Conservation (phyloP, 2,888 invertebrate genomes). For the Caenorhabditis plicata region DNA sequence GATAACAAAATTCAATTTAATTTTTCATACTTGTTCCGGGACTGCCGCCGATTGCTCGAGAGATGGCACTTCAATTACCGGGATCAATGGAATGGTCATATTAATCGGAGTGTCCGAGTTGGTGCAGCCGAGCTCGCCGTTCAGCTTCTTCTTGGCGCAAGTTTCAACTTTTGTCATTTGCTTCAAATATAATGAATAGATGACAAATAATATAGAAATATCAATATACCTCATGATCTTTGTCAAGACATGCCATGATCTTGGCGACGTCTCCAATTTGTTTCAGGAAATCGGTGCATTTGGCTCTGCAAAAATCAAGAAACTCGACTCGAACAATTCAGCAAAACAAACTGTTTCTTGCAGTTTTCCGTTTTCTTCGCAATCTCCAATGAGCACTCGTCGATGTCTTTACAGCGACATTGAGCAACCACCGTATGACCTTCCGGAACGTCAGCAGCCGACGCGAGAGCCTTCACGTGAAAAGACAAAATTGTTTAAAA, state of each 20-base stretch:
- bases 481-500: background rate
- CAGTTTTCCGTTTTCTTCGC: conserved; percentile 46
- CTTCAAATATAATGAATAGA: too few relatives aligned
- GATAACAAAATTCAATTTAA: too few relatives aligned
- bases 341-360: conserved; percentile 43
- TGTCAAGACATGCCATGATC: conserved; percentile 56
- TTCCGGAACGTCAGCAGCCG: conserved; percentile 20
- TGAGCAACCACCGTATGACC: conserved; percentile 48
- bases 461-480: too few relatives aligned
- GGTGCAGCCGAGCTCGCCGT: conserved; percentile 55
- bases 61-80: conserved; percentile 52
- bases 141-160: conserved; percentile 57
- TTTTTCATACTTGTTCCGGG: conserved; percentile 15
- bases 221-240: conserved; percentile 48
- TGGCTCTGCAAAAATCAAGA: conserved; percentile 34
- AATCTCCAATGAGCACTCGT: conserved; percentile 47
- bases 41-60: conserved; percentile 28
- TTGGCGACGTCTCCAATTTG: conserved; percentile 58
- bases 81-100: conserved; percentile 61
- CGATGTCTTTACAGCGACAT: conserved; percentile 56
- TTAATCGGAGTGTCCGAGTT: conserved; percentile 60
- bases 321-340: background rate
- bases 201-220: too few relatives aligned
- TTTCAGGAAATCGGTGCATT: conserved; percentile 51
- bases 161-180: conserved; percentile 55